A percentile compares a stretch with the other conserved stretches of the same genome.
phyloP scores from a whole-genome alignment of 2,113 vertebrate genomes.

The Labeo rohita region DNA sequence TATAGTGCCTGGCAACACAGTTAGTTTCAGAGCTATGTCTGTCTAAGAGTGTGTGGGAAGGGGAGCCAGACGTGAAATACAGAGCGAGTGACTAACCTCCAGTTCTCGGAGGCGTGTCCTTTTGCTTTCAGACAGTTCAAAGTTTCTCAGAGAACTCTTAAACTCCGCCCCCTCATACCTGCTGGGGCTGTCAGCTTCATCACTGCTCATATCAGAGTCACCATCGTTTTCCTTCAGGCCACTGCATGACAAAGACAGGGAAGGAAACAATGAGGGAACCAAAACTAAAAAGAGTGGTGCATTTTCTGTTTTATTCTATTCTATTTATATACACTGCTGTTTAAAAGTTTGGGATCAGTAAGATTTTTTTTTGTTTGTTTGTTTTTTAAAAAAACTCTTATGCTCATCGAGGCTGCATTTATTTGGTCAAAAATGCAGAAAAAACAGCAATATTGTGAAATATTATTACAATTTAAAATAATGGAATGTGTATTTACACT shows the following conservation, averaged over 20 bases:
- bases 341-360: no score
- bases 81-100: constrained; percentile 67
- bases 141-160: constrained; percentile 73
- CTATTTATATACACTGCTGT: no score
- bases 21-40: neutral
- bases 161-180: constrained; percentile 76
- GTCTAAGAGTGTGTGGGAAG: neutral
- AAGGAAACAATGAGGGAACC: neutral
- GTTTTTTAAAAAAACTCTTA: no score
- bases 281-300: neutral
- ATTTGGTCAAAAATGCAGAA: no score
- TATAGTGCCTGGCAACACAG: neutral
- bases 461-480: no score
- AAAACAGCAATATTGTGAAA: no score
- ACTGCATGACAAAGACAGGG: neutral
- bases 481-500: no score
- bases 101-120: constrained; percentile 78
- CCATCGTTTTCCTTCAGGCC: constrained; percentile 66
- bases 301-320: neutral
- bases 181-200: constrained; percentile 66
- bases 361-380: no score
- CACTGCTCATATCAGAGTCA: constrained; percentile 70
- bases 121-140: constrained; percentile 79
- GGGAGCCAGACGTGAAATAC: neutral
- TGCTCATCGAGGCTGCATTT: no score